phyloP scores from a whole-genome alignment of 2,888 invertebrate genomes.

The Morpho deidamia region DNA sequence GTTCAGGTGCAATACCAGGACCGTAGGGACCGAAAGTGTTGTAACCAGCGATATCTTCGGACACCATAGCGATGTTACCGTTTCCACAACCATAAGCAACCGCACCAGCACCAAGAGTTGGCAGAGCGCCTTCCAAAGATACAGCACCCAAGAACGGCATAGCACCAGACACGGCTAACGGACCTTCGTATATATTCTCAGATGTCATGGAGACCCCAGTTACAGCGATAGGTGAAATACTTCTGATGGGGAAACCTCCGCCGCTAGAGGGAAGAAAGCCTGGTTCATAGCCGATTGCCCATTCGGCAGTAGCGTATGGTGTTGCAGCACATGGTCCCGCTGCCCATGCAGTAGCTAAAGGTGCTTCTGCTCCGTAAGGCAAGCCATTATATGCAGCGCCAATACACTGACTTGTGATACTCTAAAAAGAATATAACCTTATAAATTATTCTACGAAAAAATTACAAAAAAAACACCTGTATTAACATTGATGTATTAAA shows the following conservation, averaged over 20 bases:
- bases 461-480: too few species aligned
- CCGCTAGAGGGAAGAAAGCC: conserved; percentile 17
- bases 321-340: background rate
- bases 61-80: conserved; percentile 38
- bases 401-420: conserved; percentile 17
- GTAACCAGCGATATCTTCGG: conserved; percentile 23
- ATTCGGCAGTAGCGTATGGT: conserved; percentile 1
- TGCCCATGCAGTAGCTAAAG: conserved; percentile 8
- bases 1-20: conserved; percentile 5
- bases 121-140: conserved; percentile 37
- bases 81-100: conserved; percentile 43
- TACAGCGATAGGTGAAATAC: conserved; percentile 38
- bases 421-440: conserved; percentile 10
- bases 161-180: conserved; percentile 33
- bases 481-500: too few species aligned
- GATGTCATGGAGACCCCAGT: conserved; percentile 37
- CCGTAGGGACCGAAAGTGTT: conserved; percentile 1
- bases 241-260: conserved; percentile 28
- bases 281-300: conserved; percentile 1
- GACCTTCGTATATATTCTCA: conserved; percentile 39
- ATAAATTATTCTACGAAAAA: too few species aligned
- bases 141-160: conserved; percentile 43
- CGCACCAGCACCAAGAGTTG: conserved; percentile 36
- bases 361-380: background rate
- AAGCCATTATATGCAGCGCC: conserved; percentile 13